phyloP scores from a whole-genome alignment of 2,888 invertebrate species.

The Conistra vaccinii region DNA sequence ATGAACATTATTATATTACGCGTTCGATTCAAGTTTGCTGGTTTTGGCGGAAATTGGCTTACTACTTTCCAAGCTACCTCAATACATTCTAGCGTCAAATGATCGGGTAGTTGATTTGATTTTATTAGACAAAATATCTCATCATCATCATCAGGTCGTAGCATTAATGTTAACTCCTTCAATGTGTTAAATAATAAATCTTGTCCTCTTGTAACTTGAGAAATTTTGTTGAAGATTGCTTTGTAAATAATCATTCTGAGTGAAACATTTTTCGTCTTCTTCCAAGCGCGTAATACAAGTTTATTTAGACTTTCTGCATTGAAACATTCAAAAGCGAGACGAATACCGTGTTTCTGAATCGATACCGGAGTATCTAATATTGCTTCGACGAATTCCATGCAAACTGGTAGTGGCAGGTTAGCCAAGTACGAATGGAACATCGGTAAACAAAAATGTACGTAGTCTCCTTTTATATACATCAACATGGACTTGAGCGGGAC shows the following conservation, averaged over 20 bases:
- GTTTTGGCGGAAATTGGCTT: slow-evolving; percentile 68
- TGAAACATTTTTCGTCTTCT: slow-evolving; percentile 75
- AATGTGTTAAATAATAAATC: slow-evolving; percentile 72
- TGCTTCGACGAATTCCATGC: slow-evolving; percentile 71
- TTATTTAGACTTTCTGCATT: slow-evolving; percentile 69
- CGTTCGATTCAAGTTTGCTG: slow-evolving; percentile 65
- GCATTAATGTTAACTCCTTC: slow-evolving; percentile 69
- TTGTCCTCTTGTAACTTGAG: slow-evolving; percentile 55
- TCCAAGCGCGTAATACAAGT: slow-evolving; percentile 72
- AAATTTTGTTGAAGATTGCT: slow-evolving; percentile 70
- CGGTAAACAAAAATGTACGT: slow-evolving; percentile 74
- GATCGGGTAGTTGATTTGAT: slow-evolving; percentile 64
- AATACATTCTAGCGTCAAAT: slow-evolving; percentile 66
- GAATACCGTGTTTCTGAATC: slow-evolving; percentile 78
- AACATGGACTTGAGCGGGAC: slow-evolving; percentile 70
- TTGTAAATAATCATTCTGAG: slow-evolving; percentile 74
- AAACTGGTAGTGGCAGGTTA: slow-evolving; percentile 70
- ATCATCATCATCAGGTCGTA: slow-evolving; percentile 76
- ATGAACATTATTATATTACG: slow-evolving; percentile 66
- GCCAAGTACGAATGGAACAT: slow-evolving; percentile 74
- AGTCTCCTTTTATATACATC: slow-evolving; percentile 77
- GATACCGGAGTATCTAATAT: slow-evolving; percentile 75
- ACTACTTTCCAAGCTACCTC: slow-evolving; percentile 73
- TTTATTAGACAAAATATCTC: slow-evolving; percentile 70
- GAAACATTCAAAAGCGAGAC: slow-evolving; percentile 77